Base-by-base conservation (phyloP, 2,888 invertebrate genomes). In the Limnephilus marmoratus region DNA sequence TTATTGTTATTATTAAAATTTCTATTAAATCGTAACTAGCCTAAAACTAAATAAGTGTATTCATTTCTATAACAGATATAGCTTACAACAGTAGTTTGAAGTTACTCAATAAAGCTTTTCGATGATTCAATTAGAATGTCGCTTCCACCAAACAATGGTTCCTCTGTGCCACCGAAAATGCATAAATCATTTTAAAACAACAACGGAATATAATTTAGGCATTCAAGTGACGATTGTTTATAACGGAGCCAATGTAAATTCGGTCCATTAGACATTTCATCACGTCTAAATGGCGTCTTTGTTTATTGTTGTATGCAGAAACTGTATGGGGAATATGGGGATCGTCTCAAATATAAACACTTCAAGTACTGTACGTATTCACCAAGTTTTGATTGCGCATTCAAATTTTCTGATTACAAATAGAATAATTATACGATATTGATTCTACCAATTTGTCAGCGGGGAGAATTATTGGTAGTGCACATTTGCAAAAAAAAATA, bases 281-380 rank as follows among this genome's bases (percentile, higher is more conserved):
- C 90, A 90, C 90, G 90, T 85, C 85, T 90, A n/a, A 82, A 90
- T 90, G 49, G 49, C n/a, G 82, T 31, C 88, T 90, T 90, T 90
- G 90, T 90, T n/a, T 80, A 80, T 80, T 89, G 86, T 86, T 41
- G 88, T 31, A 87, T 87, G 87, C 87, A 87, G 53, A 49, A 53
- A 83, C 34, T 83, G 37, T 34, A 37, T 83, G 68, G n/a, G 68
- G 68, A 68, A 68, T 68, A 68, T 68, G n/a, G 68, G 24, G 68
- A 68, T 68, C 68, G 68, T 68, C 68, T 68, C 68, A 24, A 24
- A 68, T 68, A 68, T 68, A 68, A 68, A 68, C 68, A 68, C 68
- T n/a, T 68, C 68, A n/a, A 68, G 9, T 0, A 49, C 13, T 68
- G 1, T 24, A 9, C 9, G n/a, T 68, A 68, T 68, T 68, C 68